These are phyloP conservation scores for Ariolimax columbianus DNA, from an alignment of 2,888 invertebrate genomes.

Conservation along the genomic window DNA sequence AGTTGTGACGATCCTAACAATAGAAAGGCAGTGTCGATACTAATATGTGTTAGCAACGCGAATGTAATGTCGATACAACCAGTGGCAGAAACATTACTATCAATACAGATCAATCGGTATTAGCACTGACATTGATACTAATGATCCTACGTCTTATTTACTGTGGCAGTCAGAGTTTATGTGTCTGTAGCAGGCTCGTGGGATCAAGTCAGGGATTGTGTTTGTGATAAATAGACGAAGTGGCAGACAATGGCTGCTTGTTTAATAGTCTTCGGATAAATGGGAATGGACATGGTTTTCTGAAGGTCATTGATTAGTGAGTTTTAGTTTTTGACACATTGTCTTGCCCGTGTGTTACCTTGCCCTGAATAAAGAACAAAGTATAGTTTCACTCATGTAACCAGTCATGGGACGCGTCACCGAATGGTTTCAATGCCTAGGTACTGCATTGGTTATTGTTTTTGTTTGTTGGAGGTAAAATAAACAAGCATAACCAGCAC, in stretches of 20 bases:
- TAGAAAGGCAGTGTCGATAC: too few species aligned
- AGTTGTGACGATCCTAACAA: too few species aligned
- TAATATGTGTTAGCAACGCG: neutral
- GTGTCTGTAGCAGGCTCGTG: neutral
- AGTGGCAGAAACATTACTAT: neutral
- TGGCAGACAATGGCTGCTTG: neutral
- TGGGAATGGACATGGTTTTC: neutral
- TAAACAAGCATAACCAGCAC: too few species aligned
- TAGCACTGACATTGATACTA: conserved; percentile 4
- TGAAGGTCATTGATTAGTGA: neutral
- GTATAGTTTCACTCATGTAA: too few species aligned
- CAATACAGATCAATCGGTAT: conserved; percentile 4
- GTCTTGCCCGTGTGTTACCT: too few species aligned
- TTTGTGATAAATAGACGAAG: neutral
- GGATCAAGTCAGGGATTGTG: neutral
- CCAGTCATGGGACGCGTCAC: too few species aligned
- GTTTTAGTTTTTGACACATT: neutral
- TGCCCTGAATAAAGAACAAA: too few species aligned
- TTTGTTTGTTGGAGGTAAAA: too few species aligned
- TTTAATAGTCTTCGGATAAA: neutral
- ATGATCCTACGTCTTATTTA: neutral
- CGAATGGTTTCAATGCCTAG: too few species aligned
- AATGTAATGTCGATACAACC: neutral
- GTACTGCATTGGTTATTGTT: too few species aligned
- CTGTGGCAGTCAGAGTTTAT: neutral